These are phyloP conservation scores for Hippolais icterina DNA, from an alignment of 2,113 vertebrate species.

Conservation along the genomic window DNA sequence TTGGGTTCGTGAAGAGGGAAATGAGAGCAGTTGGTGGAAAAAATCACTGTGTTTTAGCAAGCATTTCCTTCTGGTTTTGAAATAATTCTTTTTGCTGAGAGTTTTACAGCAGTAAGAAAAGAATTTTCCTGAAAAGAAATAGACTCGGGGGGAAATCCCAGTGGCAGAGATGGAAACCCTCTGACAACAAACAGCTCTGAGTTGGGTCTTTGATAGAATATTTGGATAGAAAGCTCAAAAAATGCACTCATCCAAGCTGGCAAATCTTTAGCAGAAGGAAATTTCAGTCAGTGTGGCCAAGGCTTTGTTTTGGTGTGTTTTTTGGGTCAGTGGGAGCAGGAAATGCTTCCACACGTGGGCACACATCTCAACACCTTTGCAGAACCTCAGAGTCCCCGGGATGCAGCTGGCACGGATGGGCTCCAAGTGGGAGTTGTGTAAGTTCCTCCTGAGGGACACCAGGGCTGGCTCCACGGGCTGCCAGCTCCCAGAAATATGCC, in stretches of 20 bases:
- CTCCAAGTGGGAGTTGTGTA: slow-evolving; percentile 37
- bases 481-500: slow-evolving; percentile 59
- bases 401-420: neutral
- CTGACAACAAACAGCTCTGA: neutral
- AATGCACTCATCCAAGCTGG: neutral
- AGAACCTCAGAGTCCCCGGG: neutral
- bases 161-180: neutral
- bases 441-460: slow-evolving; percentile 43
- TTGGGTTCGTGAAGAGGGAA: neutral
- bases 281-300: neutral
- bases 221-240: neutral
- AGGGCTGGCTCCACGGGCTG: slow-evolving; percentile 10
- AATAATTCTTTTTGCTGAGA: slow-evolving; percentile 1
- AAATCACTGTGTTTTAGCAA: slow-evolving; percentile 6
- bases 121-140: neutral
- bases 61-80: slow-evolving; percentile 21
- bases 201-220: neutral
- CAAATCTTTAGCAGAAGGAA: neutral
- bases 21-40: slow-evolving; percentile 15
- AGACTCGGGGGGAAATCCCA: neutral
- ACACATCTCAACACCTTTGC: slow-evolving; percentile 30
- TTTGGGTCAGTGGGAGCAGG: neutral
- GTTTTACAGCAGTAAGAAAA: neutral
- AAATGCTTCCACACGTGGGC: neutral
- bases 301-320: neutral